Evolutionary conservation across 1,140 invertebrate genomes (phyloP), one percentile per base, ranked within the genome.

Genomic region (Zaprionus ornatus): DNA sequence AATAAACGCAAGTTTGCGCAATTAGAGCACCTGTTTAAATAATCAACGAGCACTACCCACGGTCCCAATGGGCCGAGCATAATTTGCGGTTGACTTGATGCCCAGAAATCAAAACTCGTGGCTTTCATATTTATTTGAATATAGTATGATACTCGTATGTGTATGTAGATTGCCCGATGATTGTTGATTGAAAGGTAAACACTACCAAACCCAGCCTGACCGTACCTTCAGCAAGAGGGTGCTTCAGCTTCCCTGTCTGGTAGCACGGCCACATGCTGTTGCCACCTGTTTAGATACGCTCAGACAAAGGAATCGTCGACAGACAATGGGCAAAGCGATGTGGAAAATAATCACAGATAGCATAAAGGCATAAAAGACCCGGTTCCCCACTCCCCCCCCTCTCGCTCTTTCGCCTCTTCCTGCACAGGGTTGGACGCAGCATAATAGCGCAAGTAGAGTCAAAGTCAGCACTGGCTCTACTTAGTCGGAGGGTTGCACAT

Each of bases 341-440:
- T 90, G 85, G 85, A 90, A 90, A 90, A 90, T 90, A 90, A 90
- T 90, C 85, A 85, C 78, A 90, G 84, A 88, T 88, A 90, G 71
- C 79, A 87, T 87, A 87, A 87, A 80, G 77, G 85, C 62, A 90
- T 79, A 76, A 90, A 83, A 79, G 74, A 70, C 60, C 19, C 21
- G 3, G 12, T 13, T 35, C 29, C 1, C 17, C 25, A 15, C n/a
- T 48, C 5, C 48, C 6, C 35, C 5, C 7, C 42, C 17, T 52
- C 1, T 15, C 61, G 25, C 32, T 42, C 35, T 42, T 10, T 12
- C 19, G 21, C 9, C 19, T 19, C 9, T 4, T 13, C 1, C 0
- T 15, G 19, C 61, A 71, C 79, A 71, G 77, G 82, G 79, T 70
- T 80, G 69, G 69, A 35, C 42, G 12, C 61, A 56, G 42, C 59